These are phyloP conservation scores for Pocillopora grandis DNA, from an alignment of 92 coral and sea anemone species.

Conservation along the genomic window DNA sequence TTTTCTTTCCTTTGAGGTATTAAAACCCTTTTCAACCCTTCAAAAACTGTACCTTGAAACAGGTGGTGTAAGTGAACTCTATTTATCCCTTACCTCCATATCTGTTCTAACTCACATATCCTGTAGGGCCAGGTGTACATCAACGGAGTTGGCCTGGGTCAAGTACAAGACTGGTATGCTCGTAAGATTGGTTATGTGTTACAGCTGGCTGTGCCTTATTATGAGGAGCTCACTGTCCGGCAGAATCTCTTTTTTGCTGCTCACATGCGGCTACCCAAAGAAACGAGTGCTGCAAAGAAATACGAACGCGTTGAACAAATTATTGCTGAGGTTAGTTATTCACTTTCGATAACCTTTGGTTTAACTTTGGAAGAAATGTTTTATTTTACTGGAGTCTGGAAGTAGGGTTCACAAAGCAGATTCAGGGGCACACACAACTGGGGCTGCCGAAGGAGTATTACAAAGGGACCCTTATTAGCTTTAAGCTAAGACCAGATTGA, in stretches of 20 bases:
- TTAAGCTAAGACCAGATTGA: too few species aligned
- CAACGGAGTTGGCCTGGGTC: constrained; percentile 61
- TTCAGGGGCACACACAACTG: neutral
- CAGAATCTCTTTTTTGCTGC: constrained; percentile 69
- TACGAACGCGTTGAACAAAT: constrained; percentile 71
- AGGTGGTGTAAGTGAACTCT: too few species aligned
- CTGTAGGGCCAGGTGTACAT: constrained; percentile 62
- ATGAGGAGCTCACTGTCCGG: constrained; percentile 66
- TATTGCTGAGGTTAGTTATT: constrained; percentile 56
- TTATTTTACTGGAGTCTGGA: neutral
- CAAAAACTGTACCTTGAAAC: too few species aligned
- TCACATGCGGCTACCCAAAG: constrained; percentile 55
- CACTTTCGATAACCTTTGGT: neutral
- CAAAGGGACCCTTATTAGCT: too few species aligned
- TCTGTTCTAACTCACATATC: too few species aligned
- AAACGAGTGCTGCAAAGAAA: constrained; percentile 41
- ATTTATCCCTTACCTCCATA: too few species aligned
- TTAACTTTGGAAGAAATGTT: neutral
- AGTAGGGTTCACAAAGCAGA: neutral
- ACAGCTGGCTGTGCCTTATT: constrained; percentile 71
- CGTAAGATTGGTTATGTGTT: constrained; percentile 65
- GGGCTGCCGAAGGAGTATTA: too few species aligned
- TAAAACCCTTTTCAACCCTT: too few species aligned
- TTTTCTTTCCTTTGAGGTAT: too few species aligned
- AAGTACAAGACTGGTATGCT: constrained; percentile 65